Base-by-base conservation (phyloP, 2,888 invertebrate genomes). In the Salticus scenicus region DNA sequence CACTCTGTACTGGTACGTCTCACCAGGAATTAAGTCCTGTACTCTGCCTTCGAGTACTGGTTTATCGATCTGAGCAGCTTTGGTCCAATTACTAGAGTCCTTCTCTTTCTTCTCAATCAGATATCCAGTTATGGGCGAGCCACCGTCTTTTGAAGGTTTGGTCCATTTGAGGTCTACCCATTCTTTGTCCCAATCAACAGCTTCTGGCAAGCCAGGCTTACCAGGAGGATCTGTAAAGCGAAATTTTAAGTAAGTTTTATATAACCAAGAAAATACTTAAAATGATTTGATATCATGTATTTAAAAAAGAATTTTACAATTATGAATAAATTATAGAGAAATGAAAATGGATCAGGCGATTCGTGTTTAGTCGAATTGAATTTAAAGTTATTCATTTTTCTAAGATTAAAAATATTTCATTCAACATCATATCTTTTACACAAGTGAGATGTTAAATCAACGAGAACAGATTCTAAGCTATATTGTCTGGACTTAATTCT, bases 51-150 rank as follows among this genome's bases (percentile, higher is more conserved):
- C 93, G 69, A 94, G 97, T 90, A 95, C 94, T 87, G 93, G 94
- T 17, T 96, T 94, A 78, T 97, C 96, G 0, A 97, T 96, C 89
- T 95, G 96, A 28, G 94, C 94, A 5, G 97, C 97, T 91, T 97
- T 98, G 10, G 95, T 94, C 98, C 98, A 98, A 91, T 96, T 96
- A 0, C 97, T 96, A 90, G 95, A 96, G 71, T 97, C 97, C 91
- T 97, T 98, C 91, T 98, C 98, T 91, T 97, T 98, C 94, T 97
- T 98, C 92, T 98, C 98, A 66, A 98, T 94, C 87, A 98, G 95
- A 90, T 97, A 98, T 51, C 96, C 96, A 63, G 94, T 95, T 88
- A 98, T 94, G 0, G 98, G 97, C 69, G 97, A 94, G 20, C 98
- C 98, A 87, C 98, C 98, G 91, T 98, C 96, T 77, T 94, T 95